Conservation (phyloP, 2,888 invertebrate species). For the Leucophenga maculata region DNA sequence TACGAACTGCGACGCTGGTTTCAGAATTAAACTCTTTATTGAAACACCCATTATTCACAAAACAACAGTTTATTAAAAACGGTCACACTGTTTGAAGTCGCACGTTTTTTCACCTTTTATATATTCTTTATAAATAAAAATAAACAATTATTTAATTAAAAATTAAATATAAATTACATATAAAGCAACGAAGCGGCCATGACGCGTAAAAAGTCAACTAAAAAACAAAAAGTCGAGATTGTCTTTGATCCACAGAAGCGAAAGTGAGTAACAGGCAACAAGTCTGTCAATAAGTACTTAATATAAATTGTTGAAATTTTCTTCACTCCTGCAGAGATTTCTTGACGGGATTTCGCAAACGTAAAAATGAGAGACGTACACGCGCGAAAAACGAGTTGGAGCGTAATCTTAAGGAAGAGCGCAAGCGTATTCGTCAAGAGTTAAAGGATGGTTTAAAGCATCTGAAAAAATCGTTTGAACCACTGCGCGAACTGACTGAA, state of each 20-base stretch:
- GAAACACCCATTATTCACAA: no score
- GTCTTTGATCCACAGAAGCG: slow-evolving; percentile 77
- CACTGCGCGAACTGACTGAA: slow-evolving; percentile 75
- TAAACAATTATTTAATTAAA: slow-evolving; percentile 38
- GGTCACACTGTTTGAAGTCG: background rate
- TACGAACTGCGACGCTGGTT: no score
- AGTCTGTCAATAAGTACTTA: background rate
- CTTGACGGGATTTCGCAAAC: slow-evolving; percentile 85
- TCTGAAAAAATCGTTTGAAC: slow-evolving; percentile 80
- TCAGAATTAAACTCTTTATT: no score
- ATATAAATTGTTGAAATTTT: background rate
- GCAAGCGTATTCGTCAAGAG: slow-evolving; percentile 82
- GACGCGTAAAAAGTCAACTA: slow-evolving; percentile 48
- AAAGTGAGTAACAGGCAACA: slow-evolving; percentile 71
- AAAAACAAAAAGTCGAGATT: slow-evolving; percentile 67
- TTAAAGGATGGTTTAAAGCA: slow-evolving; percentile 85
- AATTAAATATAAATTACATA: background rate
- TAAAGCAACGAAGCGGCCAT: slow-evolving; percentile 38
- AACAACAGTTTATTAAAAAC: no score
- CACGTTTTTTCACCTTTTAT: slow-evolving; percentile 1
- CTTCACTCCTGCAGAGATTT: slow-evolving; percentile 77
- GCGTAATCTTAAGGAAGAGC: slow-evolving; percentile 81
- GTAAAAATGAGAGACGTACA: slow-evolving; percentile 83
- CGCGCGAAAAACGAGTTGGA: slow-evolving; percentile 83
- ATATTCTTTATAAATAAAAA: slow-evolving; percentile 16